Evolutionary conservation across 2,797 vertebrate species (phyloP), one percentile per base, ranked within the genome.

Genomic region (Poecile montanus): DNA sequence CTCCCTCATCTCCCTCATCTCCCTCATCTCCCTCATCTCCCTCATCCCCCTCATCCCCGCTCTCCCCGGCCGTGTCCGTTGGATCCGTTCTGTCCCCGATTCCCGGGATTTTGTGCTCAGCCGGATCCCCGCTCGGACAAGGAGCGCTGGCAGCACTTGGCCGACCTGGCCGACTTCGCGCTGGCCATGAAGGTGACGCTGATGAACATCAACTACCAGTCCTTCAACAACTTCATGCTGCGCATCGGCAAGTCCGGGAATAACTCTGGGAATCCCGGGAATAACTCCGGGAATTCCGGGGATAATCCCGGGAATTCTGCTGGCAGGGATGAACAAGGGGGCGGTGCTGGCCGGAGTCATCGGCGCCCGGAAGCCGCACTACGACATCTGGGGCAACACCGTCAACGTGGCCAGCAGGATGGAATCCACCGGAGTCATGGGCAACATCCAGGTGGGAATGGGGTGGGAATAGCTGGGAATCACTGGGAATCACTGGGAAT

Each of bases 151-250:
- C 74, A 99, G 94, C 99, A 99, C 95, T 96, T 99, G 12, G 98
- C 99, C 7, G 98, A 98, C 65, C 97, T 99, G 95, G 99, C 99
- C 1, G 99, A 99, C 97, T 99, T 99, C 11, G 98, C 99, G 2
- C 94, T 99, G 68, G 98, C 99, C 30, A 99, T 99, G 99, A 99
- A 99, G 97, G 98, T 99, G 83, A 99, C 98, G 1, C 98, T 99
- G 21, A 98, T 97, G 85, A 99, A 99, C 96, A 99, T 99, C 92
- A 99, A 99, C 97, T 99, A 99, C 90, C 99, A 99, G 95, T 99
- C 99, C 56, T 99, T 99, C 97, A 99, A 99, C 97, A 99, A 99
- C 98, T 99, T 99, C 97, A 99, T 99, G 99, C 98, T 99, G 22
- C 74, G 74, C 74, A 77, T 53, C 11, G 74, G 74, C 74, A 25